Evolutionary conservation across 1,140 invertebrate species (phyloP), one percentile per base, ranked within the genome.

Genomic region (Episyrphus balteatus): DNA sequence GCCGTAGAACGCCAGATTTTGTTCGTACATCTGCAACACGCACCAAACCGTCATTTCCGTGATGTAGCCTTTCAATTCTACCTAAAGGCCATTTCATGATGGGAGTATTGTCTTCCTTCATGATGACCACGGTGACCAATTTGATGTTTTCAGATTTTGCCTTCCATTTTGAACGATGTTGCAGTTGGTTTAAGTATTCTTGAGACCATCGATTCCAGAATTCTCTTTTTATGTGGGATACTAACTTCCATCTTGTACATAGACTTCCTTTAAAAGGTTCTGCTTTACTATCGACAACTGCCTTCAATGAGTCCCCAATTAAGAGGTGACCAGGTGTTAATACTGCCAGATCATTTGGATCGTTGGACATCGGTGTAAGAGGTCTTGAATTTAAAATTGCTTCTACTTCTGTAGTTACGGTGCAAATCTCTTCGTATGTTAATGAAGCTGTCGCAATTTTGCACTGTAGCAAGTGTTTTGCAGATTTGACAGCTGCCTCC

Each of bases 281-380:
- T 26, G 3, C 21, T 26, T 26, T 26, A 26, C 21, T 26, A 26
- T 26, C 21, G 21, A 26, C 21, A 36, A 36, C 26, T 33, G 48
- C 17, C 7, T 46, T 52, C 12, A 67, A 44, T 6, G 57, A 49
- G 21, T 49, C 39, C 11, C 63, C 61, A 34, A 55, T 61, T 17
- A 70, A 42, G 47, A 70, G 69, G 51, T 71, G 68, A 15, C 49
- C 55, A 5, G 66, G 63, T 10, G 68, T 68, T 2, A 69, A 44
- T 9, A 53, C 48, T 13, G 36, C 30, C 2, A 57, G 52, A 32
- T 69, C 61, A 40, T 56, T 51, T 39, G 55, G 49, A 48, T 58
- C 51, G 32, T 33, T 43, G 9, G 56, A 53, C 9, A 68, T 14
- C 7, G 55, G 50, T 18, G 42, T 48, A 2, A 67, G 31, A 1